Conservation (phyloP, 2,797 vertebrate species). For the Falco peregrinus region DNA sequence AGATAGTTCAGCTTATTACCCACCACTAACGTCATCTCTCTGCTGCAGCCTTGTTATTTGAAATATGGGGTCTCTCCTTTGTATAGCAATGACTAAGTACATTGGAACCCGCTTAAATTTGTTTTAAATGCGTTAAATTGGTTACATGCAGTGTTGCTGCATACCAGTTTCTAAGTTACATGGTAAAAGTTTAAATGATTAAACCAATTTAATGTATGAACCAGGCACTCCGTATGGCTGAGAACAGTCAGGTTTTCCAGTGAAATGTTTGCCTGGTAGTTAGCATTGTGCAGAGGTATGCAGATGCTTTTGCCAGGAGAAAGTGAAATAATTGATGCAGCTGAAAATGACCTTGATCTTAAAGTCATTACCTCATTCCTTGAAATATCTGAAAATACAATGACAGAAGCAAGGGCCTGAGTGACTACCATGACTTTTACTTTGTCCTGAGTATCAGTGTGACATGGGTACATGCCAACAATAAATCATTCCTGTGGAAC, state of each 20-base stretch:
- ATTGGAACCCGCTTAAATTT: conserved; percentile 76
- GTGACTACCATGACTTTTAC: conserved; percentile 71
- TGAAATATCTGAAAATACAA: conserved; percentile 76
- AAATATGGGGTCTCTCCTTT: conserved; percentile 76
- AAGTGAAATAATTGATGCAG: conserved; percentile 78
- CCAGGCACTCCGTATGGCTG: conserved; percentile 50
- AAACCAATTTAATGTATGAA: conserved; percentile 77
- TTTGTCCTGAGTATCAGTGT: conserved; percentile 61
- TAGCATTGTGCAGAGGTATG: conserved; percentile 72
- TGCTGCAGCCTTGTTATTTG: conserved; percentile 69
- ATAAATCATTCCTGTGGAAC: conserved; percentile 52
- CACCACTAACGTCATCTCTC: conserved; percentile 74
- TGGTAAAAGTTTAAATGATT: conserved; percentile 76
- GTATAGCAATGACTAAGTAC: conserved; percentile 75
- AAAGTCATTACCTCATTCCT: conserved; percentile 78
- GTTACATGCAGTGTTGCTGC: conserved; percentile 70
- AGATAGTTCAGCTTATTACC: conserved; percentile 76
- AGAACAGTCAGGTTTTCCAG: conserved; percentile 76
- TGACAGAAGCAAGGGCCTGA: conserved; percentile 72
- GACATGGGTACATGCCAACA: conserved; percentile 67
- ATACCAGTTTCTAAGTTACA: conserved; percentile 73
- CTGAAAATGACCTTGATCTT: conserved; percentile 78
- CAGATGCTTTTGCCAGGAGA: conserved; percentile 76
- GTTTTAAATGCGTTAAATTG: conserved; percentile 76
- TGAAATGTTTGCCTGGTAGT: conserved; percentile 31